Percentiles rank a stretch among this genome's conserved stretches.
These are phyloP conservation scores for Drosophila flavopinicola DNA, from an alignment of 2,888 invertebrate genomes.

Conservation along the genomic window DNA sequence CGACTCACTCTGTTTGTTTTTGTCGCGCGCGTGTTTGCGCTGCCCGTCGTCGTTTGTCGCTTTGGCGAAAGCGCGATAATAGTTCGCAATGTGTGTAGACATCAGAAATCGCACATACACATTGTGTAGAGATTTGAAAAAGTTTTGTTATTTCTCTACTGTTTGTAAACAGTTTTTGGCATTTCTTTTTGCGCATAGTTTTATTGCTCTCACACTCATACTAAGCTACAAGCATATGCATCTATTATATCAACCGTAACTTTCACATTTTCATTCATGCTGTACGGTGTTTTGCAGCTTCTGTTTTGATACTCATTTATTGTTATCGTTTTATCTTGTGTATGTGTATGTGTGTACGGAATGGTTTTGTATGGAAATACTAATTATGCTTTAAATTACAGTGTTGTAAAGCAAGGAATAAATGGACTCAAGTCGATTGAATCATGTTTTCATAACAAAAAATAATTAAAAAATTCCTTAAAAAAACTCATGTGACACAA, in stretches of 20 bases:
- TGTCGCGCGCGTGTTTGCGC: constrained; percentile 73
- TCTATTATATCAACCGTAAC: constrained; percentile 40
- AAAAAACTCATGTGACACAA: background rate
- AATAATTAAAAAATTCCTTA: too few species aligned
- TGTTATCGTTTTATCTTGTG: constrained; percentile 24
- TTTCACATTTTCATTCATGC: constrained; percentile 75
- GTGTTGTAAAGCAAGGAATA: constrained; percentile 33
- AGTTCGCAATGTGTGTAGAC: constrained; percentile 43
- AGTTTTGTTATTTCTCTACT: constrained; percentile 22
- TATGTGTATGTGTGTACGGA: constrained; percentile 7
- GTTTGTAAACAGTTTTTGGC: constrained; percentile 72
- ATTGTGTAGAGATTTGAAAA: constrained; percentile 42
- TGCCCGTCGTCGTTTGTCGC: constrained; percentile 46
- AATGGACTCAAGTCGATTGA: background rate
- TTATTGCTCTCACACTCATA: constrained; percentile 12
- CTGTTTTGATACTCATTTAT: constrained; percentile 59
- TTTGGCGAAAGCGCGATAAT: constrained; percentile 63
- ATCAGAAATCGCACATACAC: constrained; percentile 12
- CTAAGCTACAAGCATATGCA: constrained; percentile 8
- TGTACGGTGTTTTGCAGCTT: constrained; percentile 40
- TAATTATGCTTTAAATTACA: constrained; percentile 12
- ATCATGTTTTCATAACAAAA: too few species aligned
- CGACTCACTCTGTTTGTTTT: constrained; percentile 66
- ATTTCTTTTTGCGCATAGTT: constrained; percentile 43
- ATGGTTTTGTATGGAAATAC: background rate